phyloP scores from a whole-genome alignment of 2,888 invertebrate species.

The Subacronicta megacephala region DNA sequence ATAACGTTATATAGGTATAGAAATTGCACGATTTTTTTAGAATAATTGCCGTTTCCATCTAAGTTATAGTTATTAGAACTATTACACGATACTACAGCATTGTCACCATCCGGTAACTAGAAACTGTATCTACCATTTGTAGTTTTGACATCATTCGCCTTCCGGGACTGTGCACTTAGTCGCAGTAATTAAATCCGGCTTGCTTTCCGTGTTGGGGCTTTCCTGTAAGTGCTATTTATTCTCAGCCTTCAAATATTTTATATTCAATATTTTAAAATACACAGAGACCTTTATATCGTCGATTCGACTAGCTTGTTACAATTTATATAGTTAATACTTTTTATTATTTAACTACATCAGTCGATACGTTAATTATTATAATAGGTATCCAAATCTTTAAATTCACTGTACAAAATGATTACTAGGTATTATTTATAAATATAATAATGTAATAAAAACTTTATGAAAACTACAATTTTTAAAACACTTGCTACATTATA shows the following conservation, averaged over 20 bases:
- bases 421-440: too few species aligned
- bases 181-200: constrained; percentile 47
- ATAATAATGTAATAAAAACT: constrained; percentile 17
- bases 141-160: constrained; percentile 45
- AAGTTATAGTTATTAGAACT: constrained; percentile 27
- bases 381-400: too few species aligned
- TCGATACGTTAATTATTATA: background rate
- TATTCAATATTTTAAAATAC: constrained; percentile 24
- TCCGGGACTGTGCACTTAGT: constrained; percentile 49
- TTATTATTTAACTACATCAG: too few species aligned
- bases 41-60: constrained; percentile 10
- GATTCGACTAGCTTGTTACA: constrained; percentile 23
- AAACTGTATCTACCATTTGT: constrained; percentile 25
- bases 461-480: constrained; percentile 6
- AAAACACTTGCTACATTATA: constrained; percentile 1
- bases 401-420: too few species aligned
- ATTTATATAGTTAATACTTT: too few species aligned
- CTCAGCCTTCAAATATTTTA: constrained; percentile 38
- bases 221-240: constrained; percentile 38
- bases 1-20: too few species aligned
- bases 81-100: constrained; percentile 24
- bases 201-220: constrained; percentile 43
- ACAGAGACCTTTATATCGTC: constrained; percentile 20
- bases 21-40: too few species aligned
- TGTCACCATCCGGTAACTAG: constrained; percentile 30